Evolutionary conservation across 1,140 invertebrate species (phyloP), one percentile per base, ranked within the genome.

Genomic region (Rhagoletis pomonella): DNA sequence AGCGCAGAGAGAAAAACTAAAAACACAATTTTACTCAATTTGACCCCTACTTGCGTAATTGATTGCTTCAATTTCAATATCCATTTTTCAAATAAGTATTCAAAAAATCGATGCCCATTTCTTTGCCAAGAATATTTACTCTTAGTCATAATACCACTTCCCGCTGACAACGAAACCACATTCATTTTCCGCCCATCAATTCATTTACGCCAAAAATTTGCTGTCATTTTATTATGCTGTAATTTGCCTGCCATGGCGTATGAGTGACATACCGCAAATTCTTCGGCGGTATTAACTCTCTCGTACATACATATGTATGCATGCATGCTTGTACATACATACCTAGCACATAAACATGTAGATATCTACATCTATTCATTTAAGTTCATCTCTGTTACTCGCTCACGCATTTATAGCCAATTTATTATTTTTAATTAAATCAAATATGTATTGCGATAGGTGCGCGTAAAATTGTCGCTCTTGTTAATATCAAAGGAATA

Each of bases 181-280:
- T 14, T n/a, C 47, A 50, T 81, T 81, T 81, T n/a, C 69, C 44
- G 47, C 9, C 73, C 73, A 58, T 55, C 73, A 58, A 81, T 81
- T 81, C 50, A 81, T 81, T 81, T 81, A 81, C 19, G 73, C 73
- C 73, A 81, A 81, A 81, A 55, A 81, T 81, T 81, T 58, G 44
- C 17, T 81, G 47, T 81, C 73, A 81, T 81, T 81, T 81, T 42
- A 81, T 81, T 81, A 81, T 19, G 73, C 47, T 81, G 73, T 55
- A 81, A 81, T 81, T 81, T 81, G 73, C 73, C n/a, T 81, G 73
- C 73, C 73, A 81, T 58, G 73, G 73, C 73, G 73, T 81, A 81
- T 81, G 73, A 81, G 73, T 58, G 42, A 81, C 73, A 81, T 81
- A 42, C 73, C 73, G 73, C 44, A 7, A 81, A 81, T 81, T 58